These are phyloP conservation scores for Esox niger DNA, from an alignment of 2,113 vertebrate genomes.

Conservation along the genomic window DNA sequence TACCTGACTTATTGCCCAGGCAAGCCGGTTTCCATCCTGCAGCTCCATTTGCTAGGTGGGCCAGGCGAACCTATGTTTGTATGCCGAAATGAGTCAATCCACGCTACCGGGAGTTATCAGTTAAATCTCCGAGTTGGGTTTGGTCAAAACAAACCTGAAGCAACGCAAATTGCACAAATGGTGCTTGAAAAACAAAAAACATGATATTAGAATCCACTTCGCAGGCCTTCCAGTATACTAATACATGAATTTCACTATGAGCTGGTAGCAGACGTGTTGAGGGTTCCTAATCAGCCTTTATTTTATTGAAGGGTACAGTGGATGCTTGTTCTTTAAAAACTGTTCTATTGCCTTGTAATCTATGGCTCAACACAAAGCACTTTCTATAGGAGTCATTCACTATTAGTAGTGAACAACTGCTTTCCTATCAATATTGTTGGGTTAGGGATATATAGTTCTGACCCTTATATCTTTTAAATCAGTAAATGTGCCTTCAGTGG, in stretches of 20 bases:
- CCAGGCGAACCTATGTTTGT: no score
- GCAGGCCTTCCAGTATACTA: background rate
- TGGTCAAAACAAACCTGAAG: no score
- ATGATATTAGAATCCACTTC: no score
- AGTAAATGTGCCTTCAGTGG: background rate
- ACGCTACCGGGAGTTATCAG: no score
- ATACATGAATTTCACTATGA: background rate
- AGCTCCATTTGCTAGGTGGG: no score
- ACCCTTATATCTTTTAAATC: background rate
- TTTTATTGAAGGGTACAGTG: background rate
- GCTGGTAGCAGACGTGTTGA: background rate
- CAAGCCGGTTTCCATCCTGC: no score
- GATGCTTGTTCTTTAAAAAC: background rate
- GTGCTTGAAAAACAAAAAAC: no score
- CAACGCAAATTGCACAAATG: no score
- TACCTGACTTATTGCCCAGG: no score
- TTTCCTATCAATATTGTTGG: background rate
- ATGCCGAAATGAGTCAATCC: no score
- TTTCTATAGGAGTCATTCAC: slow-evolving; percentile 5
- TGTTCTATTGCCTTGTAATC: background rate
- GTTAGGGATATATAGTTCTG: background rate
- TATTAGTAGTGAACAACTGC: background rate
- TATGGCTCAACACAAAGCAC: slow-evolving; percentile 18
- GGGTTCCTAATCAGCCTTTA: background rate
- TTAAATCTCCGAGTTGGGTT: no score